Base-by-base conservation (phyloP, 2,797 vertebrate species). In the Tarsius wallacei region DNA sequence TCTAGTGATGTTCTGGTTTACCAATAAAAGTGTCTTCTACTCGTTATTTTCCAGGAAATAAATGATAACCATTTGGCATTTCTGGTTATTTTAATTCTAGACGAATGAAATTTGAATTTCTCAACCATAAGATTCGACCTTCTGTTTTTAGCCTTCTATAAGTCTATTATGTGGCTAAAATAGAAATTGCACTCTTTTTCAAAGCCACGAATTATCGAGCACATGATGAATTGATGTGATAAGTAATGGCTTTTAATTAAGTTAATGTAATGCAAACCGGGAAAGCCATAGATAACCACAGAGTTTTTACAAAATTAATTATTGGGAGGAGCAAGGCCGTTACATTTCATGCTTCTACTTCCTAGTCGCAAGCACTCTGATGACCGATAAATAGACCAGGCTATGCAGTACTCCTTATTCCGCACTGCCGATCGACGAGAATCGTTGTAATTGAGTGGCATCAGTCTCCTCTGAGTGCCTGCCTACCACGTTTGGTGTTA, bases 61-160 rank as follows among this genome's bases (percentile, higher is more conserved):
- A 88, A 71, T 94, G 74, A 33, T 87, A 36, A 9, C 0, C 24
- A 59, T 21, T 96, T 93, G 36, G 10, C 11, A 26, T 87, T 85
- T 91, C 53, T 76, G 36, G 9, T 78, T 36, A 51, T 90, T 91
- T 78, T 10, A 82, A 0, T 88, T 92, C 84, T 94, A 31, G 9
- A 63, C 90, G 78, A 95, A 76, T 63, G 55, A 92, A 92, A 47
- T 31, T 82, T 91, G 63, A 81, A 53, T 83, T 96, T 96, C 55
- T 74, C 33, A 64, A 36, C 6, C 4, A 14, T 47, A 70, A 95
- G 17, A 66, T 91, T 70, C 93, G 10, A 80, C 16, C 47, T 94
- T 76, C 57, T 47, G 0, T 47, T 70, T 94, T 93, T 71, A 74
- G 11, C 57, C 28, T 55, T 2, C 49, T 87, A 59, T 80, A 82